Conservation (phyloP, 1,140 invertebrate genomes). For the Sinonovacula constricta region DNA sequence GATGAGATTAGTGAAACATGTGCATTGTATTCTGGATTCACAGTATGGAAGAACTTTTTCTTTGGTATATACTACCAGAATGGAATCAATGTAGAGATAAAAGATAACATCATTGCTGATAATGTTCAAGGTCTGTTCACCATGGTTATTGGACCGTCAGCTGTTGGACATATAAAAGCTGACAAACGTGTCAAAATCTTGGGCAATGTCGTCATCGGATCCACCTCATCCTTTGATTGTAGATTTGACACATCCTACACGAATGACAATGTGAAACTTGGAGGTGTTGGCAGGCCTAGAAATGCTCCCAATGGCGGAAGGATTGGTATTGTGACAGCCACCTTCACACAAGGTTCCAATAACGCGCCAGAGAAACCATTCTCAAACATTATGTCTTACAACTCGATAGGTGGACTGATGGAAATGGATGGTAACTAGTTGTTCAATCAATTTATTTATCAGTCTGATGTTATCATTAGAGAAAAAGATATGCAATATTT, state of each 20-base stretch:
- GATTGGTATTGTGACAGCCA: slow-evolving; percentile 35
- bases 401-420: slow-evolving; percentile 39
- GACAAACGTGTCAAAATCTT: slow-evolving; percentile 59
- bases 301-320: background rate
- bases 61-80: slow-evolving; percentile 69
- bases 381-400: slow-evolving; percentile 26
- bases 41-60: slow-evolving; percentile 63
- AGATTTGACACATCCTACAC: background rate
- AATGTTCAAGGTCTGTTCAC: slow-evolving; percentile 61
- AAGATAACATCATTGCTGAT: slow-evolving; percentile 56
- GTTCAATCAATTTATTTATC: no score
- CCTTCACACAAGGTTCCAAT: slow-evolving; percentile 18
- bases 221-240: slow-evolving; percentile 48
- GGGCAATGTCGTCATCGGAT: slow-evolving; percentile 62
- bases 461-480: no score
- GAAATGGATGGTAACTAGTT: no score
- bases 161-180: slow-evolving; percentile 48
- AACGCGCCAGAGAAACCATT: slow-evolving; percentile 41
- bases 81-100: slow-evolving; percentile 8
- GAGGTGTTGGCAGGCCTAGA: background rate
- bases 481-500: no score
- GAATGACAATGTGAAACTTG: slow-evolving; percentile 4
- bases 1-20: slow-evolving; percentile 47
- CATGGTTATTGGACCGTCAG: slow-evolving; percentile 57
- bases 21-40: slow-evolving; percentile 55